These are phyloP conservation scores for Irena cyanogastra DNA, from an alignment of 2,113 vertebrate genomes.

Conservation along the genomic window DNA sequence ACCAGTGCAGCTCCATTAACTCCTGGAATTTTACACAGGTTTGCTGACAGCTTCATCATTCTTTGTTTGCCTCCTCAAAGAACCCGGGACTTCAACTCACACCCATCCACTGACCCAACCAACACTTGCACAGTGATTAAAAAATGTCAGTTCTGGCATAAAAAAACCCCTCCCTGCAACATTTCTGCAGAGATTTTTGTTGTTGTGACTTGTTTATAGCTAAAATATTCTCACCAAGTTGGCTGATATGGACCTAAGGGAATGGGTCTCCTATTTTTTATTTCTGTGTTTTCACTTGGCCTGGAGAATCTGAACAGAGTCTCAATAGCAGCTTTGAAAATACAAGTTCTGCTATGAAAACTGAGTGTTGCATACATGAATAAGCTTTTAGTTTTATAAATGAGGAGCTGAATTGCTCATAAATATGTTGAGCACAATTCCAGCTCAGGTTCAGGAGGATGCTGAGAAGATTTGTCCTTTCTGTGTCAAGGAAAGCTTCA, in stretches of 20 bases:
- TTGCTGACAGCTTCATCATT: background rate
- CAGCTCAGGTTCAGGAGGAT: background rate
- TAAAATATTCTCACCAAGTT: background rate
- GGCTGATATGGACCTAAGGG: background rate
- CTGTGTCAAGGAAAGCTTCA: background rate
- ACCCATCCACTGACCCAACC: background rate
- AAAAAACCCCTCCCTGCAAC: background rate
- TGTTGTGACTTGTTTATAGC: background rate
- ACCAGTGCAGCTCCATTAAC: background rate
- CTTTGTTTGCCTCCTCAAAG: background rate
- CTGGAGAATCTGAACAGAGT: background rate
- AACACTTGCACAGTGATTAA: background rate
- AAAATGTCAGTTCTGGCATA: background rate
- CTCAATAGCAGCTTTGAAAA: background rate
- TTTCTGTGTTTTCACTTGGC: background rate
- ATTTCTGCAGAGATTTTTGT: background rate
- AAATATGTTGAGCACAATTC: background rate
- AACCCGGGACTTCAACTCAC: no score
- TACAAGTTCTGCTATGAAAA: background rate
- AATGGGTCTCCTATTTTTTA: background rate
- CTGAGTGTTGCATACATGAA: background rate
- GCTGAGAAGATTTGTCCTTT: background rate
- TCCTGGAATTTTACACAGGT: accelerated
- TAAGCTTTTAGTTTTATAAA: background rate
- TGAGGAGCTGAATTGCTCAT: background rate